Percentiles rank a stretch among this genome's conserved stretches.
These are phyloP conservation scores for Pelmatolapia mariae DNA, from an alignment of 2,113 vertebrate genomes.

Conservation along the genomic window DNA sequence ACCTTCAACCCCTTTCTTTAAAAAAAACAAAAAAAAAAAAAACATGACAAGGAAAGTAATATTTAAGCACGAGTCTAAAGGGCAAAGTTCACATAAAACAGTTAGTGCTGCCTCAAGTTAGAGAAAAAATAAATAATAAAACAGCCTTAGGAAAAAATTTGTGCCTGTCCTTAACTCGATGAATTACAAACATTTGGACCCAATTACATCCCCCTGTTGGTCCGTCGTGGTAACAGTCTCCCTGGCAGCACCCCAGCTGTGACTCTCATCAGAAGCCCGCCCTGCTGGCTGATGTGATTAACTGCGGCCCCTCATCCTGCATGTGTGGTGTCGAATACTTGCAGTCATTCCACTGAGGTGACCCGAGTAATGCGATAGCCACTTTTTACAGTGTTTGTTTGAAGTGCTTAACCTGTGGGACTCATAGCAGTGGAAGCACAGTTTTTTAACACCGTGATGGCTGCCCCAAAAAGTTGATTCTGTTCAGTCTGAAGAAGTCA, in stretches of 20 bases:
- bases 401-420: not conserved
- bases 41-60: not conserved
- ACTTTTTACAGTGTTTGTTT: not conserved
- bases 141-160: not conserved
- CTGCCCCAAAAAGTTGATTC: not conserved
- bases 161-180: not conserved
- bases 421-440: not conserved
- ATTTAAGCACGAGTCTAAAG: not conserved
- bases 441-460: not conserved
- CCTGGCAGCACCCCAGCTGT: conserved; percentile 5
- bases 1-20: too few species aligned
- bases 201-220: not conserved
- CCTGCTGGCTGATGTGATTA: not conserved
- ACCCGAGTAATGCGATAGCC: not conserved
- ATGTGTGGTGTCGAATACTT: not conserved
- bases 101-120: not conserved
- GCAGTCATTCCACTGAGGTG: not conserved
- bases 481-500: not conserved
- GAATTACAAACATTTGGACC: conserved; percentile 37
- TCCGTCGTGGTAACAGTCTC: conserved; percentile 10
- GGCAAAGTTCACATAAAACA: not conserved
- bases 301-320: not conserved
- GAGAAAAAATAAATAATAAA: not conserved
- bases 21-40: not conserved
- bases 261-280: not conserved